These are phyloP conservation scores for Amorpha juglandis DNA, from an alignment of 2,888 invertebrate genomes.

Conservation along the genomic window DNA sequence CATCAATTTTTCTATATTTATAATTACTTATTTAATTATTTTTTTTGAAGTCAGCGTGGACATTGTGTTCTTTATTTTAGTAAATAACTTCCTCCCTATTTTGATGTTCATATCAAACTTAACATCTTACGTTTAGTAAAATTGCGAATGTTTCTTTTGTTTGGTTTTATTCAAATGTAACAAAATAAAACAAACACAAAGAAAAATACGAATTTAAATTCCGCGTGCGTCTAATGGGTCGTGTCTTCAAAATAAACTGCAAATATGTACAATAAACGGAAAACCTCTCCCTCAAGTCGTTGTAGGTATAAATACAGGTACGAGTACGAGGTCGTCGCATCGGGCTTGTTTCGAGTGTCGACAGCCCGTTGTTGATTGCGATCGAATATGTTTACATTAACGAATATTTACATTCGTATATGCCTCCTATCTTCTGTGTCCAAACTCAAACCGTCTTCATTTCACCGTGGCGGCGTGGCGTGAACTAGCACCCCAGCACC, in stretches of 20 bases:
- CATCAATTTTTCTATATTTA: no score
- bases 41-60: no score
- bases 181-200: conserved; percentile 6
- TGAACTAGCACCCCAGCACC: not conserved
- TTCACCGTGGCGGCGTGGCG: conserved; percentile 31
- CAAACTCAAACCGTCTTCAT: conserved; percentile 51
- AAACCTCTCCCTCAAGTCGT: conserved; percentile 4
- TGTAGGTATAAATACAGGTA: conserved; percentile 12
- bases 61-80: no score
- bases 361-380: conserved; percentile 47
- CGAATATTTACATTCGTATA: conserved; percentile 48
- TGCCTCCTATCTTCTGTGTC: conserved; percentile 41
- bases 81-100: no score
- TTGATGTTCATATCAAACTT: no score
- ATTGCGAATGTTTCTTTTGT: not conserved
- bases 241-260: conserved; percentile 14
- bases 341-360: conserved; percentile 31
- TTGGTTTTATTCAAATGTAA: not conserved
- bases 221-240: conserved; percentile 13
- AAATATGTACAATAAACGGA: conserved; percentile 20
- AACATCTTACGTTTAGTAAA: not conserved
- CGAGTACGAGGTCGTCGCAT: conserved; percentile 28
- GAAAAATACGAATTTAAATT: conserved; percentile 8
- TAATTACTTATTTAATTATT: no score
- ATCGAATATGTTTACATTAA: conserved; percentile 50